Evolutionary conservation across 2,888 invertebrate genomes (phyloP).

Genomic region (Rhaphigaster nebulosa): DNA sequence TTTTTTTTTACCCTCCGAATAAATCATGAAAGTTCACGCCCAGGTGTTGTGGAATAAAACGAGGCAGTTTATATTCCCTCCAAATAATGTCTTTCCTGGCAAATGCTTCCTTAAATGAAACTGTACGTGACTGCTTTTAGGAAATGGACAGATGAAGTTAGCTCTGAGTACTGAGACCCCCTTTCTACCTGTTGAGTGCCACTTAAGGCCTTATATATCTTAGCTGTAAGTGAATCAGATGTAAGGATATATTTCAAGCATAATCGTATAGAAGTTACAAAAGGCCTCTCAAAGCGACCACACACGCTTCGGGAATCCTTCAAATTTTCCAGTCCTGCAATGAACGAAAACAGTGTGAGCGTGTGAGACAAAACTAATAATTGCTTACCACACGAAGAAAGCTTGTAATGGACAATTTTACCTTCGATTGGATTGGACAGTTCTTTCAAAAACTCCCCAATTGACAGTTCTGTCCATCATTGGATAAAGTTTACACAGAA

Average conservation of each 20-base stretch:
- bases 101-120: not conserved
- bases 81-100: not conserved
- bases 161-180: not conserved
- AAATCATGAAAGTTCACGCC: not conserved
- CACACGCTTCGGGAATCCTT: no score
- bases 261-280: not conserved
- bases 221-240: not conserved
- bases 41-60: not conserved
- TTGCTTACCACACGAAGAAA: no score
- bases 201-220: not conserved
- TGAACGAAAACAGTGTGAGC: no score
- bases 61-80: not conserved
- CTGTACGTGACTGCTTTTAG: not conserved
- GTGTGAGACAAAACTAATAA: no score
- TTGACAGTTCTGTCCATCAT: no score
- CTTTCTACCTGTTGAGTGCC: not conserved
- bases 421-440: no score
- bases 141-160: conserved; percentile 3
- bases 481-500: no score
- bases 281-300: not conserved
- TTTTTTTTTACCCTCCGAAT: no score
- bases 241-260: not conserved
- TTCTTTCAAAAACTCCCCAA: no score
- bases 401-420: no score
- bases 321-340: no score